Conservation (phyloP, 1,140 invertebrate genomes). For the Mya arenaria region DNA sequence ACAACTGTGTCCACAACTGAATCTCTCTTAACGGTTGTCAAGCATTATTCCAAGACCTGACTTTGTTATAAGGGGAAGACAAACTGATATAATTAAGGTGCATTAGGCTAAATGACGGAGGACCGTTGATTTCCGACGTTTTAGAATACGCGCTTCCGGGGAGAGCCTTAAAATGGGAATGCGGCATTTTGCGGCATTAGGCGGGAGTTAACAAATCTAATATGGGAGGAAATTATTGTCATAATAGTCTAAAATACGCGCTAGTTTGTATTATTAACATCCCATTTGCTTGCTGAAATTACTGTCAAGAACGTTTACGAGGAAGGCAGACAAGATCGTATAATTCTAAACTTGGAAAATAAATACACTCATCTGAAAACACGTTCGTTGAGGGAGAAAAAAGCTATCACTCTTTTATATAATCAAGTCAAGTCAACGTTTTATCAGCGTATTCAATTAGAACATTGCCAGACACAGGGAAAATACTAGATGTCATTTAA, state of each 20-base stretch:
- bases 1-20: too few species aligned
- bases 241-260: slow-evolving; percentile 46
- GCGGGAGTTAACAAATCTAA: slow-evolving; percentile 53
- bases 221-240: slow-evolving; percentile 42
- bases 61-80: slow-evolving; percentile 13
- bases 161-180: slow-evolving; percentile 23
- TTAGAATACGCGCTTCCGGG: slow-evolving; percentile 35
- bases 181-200: slow-evolving; percentile 40
- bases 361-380: not conserved
- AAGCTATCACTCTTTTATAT: too few species aligned
- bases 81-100: slow-evolving; percentile 45
- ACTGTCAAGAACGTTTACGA: slow-evolving; percentile 16
- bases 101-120: slow-evolving; percentile 47
- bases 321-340: not conserved
- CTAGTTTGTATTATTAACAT: slow-evolving; percentile 38
- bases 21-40: slow-evolving; percentile 55
- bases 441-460: too few species aligned
- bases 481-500: too few species aligned
- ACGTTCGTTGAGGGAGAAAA: slow-evolving; percentile 3
- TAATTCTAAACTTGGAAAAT: too few species aligned
- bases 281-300: slow-evolving; percentile 41
- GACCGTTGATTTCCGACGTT: slow-evolving; percentile 40
- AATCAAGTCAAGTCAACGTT: too few species aligned
- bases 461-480: too few species aligned
- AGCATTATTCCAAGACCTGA: slow-evolving; percentile 34